Base-by-base conservation (phyloP, 2,888 invertebrate species). In the Heterodera filipjevi region DNA sequence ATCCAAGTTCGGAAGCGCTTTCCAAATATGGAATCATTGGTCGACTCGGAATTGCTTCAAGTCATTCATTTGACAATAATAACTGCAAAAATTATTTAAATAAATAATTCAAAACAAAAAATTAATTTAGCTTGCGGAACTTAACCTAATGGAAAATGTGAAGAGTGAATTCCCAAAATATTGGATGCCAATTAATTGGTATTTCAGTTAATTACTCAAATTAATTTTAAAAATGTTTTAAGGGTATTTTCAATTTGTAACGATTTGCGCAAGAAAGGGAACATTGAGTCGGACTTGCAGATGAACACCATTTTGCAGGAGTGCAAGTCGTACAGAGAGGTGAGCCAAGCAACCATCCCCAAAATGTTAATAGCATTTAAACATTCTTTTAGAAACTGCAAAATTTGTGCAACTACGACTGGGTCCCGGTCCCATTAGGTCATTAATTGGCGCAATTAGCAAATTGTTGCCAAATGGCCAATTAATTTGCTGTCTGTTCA, bases 181-280 rank as follows among this genome's bases (percentile, higher is more conserved):
- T 71, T 87, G 87, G 87, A 82, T 87, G 16, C 87, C 87, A 0
- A 82, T 86, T 33, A 85, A 88, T 70, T 87, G 87, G 87, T 49
- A 59, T 66, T 5, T 33, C 6, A 5, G 66, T 6, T 19, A 35
- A 68, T 3, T n/a, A n/a, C n/a, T 16, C 3, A 22, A 16, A 68
- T 8, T 33, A 5, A 22, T 14, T 3, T 8, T 27, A 6, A 68
- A 22, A 5, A 27, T 66, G 6, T 66, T 19, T 32, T 27, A 68
- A 68, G 68, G 75, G 66, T 75, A 35, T 75, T 75, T 64, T 49
- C 68, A 19, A 32, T 64, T 14, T 75, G 75, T n/a, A 66, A 32
- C n/a, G 32, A 46, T 1, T 64, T 75, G 35, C 59, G 75, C 39
- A 12, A 66, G 14, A n/a, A 53, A 5, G 75, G 64, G 5, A 35